phyloP scores from a whole-genome alignment of 2,888 invertebrate species.

The Iphiclides podalirius region DNA sequence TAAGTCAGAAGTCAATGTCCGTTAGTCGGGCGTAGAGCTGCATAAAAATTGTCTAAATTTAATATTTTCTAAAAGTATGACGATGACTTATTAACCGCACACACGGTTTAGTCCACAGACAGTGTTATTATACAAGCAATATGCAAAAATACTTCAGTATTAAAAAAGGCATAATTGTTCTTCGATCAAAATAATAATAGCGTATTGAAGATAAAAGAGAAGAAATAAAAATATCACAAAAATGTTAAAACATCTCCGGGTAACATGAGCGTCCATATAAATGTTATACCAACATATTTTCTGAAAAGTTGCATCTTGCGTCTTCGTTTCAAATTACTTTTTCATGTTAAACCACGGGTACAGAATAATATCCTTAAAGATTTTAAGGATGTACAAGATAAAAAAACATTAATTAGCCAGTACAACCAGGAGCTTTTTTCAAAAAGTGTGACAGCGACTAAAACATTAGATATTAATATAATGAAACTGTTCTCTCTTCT shows the following conservation, averaged over 20 bases:
- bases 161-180: too few relatives aligned
- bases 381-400: neutral
- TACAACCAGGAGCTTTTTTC: neutral
- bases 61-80: neutral
- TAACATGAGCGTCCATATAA: neutral
- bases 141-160: too few relatives aligned
- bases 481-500: neutral
- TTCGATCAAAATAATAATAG: too few relatives aligned
- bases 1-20: neutral
- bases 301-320: neutral
- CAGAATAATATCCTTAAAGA: neutral
- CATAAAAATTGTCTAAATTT: neutral
- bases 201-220: too few relatives aligned
- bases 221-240: too few relatives aligned
- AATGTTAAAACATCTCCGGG: neutral
- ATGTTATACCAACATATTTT: neutral
- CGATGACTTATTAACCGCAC: too few relatives aligned
- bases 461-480: conserved; percentile 1
- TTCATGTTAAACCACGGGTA: neutral
- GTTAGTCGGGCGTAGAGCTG: neutral
- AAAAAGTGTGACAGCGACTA: neutral
- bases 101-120: too few relatives aligned
- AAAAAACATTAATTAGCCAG: neutral
- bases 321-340: neutral
- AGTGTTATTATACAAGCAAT: too few relatives aligned